Evolutionary conservation across 2,113 vertebrate genomes (phyloP).

Genomic region (Indri indri): DNA sequence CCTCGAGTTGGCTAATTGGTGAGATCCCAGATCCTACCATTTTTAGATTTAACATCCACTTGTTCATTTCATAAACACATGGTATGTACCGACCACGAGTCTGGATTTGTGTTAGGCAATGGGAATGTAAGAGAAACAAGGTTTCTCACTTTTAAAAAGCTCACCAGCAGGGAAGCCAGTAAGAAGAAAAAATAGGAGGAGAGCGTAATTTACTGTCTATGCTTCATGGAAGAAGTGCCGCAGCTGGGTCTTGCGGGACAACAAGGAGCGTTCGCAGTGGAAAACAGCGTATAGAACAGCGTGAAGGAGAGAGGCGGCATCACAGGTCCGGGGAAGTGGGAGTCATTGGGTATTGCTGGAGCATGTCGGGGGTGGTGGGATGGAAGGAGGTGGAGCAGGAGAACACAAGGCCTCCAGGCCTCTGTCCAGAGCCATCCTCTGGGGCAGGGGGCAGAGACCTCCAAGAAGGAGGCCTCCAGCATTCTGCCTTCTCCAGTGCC

Average conservation of each 20-base stretch:
- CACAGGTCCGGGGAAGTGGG: accelerated
- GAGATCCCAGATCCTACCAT: background rate
- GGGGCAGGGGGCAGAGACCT: background rate
- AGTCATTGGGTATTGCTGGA: background rate
- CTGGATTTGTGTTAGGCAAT: background rate
- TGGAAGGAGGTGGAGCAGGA: background rate
- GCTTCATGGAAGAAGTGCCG: background rate
- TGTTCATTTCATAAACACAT: background rate
- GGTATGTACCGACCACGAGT: background rate
- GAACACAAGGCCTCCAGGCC: background rate
- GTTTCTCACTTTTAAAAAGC: background rate
- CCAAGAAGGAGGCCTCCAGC: background rate
- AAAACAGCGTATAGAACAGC: background rate
- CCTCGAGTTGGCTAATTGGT: background rate
- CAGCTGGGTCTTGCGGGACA: background rate
- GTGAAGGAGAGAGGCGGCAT: background rate
- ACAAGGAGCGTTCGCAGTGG: background rate
- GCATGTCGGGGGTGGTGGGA: background rate
- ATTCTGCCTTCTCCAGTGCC: background rate
- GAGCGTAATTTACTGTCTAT: background rate
- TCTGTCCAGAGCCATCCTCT: background rate
- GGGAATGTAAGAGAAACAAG: background rate
- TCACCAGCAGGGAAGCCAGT: background rate
- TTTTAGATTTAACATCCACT: background rate
- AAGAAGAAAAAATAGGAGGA: background rate